These are phyloP conservation scores for Adineta ricciae DNA, from an alignment of 2,888 invertebrate species.

Conservation along the genomic window DNA sequence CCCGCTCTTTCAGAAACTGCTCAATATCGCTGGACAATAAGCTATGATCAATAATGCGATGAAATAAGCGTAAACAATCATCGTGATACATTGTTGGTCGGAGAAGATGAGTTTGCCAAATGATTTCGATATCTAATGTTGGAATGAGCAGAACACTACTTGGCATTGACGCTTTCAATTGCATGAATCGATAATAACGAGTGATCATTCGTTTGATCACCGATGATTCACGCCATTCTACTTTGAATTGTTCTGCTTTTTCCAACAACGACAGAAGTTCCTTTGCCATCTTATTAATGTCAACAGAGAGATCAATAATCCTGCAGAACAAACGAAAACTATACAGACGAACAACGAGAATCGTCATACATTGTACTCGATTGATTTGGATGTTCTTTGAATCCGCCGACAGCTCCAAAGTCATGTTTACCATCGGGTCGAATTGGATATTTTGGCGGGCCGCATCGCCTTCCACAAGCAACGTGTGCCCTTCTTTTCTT, in stretches of 20 bases:
- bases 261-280: not conserved
- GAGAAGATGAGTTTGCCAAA: not conserved
- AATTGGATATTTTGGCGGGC: not conserved
- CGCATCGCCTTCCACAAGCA: not conserved
- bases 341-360: no score
- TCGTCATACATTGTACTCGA: not conserved
- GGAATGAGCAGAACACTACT: not conserved
- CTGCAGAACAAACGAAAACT: not conserved
- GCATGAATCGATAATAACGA: not conserved
- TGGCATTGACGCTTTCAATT: not conserved
- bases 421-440: not conserved
- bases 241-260: not conserved
- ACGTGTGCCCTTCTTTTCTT: not conserved
- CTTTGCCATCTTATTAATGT: not conserved
- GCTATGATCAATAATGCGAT: not conserved
- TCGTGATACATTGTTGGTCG: not conserved
- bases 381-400: not conserved
- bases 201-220: not conserved
- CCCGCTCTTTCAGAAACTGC: not conserved
- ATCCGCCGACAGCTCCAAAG: not conserved
- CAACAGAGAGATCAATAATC: not conserved
- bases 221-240: not conserved
- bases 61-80: not conserved
- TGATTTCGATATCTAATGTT: not conserved
- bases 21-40: not conserved